Evolutionary conservation across 2,888 invertebrate species (phyloP), one percentile per base, ranked within the genome.

Genomic region (Ctenicera cuprea): DNA sequence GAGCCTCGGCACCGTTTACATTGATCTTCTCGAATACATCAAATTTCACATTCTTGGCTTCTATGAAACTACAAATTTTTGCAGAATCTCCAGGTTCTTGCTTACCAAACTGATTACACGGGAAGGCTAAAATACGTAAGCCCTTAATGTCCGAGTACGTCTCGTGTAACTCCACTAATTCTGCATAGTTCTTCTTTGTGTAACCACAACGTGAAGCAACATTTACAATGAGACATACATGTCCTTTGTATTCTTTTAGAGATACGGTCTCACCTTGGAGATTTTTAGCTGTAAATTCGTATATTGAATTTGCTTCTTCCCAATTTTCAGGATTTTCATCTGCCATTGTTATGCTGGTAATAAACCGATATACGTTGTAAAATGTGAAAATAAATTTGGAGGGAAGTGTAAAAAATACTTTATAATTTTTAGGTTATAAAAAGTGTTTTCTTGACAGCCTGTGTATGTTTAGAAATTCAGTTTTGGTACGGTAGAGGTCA

Each of bases 141-240:
- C 95, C 92, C 87, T 93, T 91, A 74, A 90, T 89, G 82, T 94
- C 94, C 52, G 89, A 91, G 86, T 93, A 94, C 83, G 94, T 90
- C 71, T 93, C 92, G 85, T 93, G 91, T 75, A 97, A 86, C 82
- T 93, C 91, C 84, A 94, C 93, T 74, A 97, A 88, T 87, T 96
- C 94, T 80, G 93, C 93, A 88, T 96, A 97, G 87, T 96, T 94
- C 77, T 92, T 92, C 69, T 92, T 90, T 0, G 96, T 95, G 70
- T 94, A 90, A 16, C 96, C 96, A 87, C 96, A 97, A 85, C 95
- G 92, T 4, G 94, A 94, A 4, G 97, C 97, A 38, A 97, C 96
- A 86, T 97, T 97, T 12, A 96, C 95, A 77, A 97, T 93, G 67
- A 97, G 88, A 79, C 93, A 91, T 57, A 95, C 95, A 87, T 95